Conservation (phyloP, 2,113 vertebrate species). For the Sander lucioperca region DNA sequence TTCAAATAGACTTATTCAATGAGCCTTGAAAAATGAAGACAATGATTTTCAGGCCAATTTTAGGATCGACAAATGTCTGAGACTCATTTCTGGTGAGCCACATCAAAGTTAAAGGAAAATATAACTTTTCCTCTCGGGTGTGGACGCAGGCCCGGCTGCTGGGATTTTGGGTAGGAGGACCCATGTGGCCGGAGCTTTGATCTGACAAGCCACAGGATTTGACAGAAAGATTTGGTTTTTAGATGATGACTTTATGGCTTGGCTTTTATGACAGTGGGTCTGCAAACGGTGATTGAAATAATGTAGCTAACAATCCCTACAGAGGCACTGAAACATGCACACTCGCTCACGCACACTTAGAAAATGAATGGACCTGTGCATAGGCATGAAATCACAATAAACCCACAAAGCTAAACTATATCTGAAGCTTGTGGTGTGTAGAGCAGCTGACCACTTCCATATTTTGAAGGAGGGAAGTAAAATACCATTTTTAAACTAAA, state of each 20-base stretch:
- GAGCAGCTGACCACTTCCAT: background rate
- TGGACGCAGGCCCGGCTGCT: conserved; percentile 56
- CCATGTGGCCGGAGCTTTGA: conserved; percentile 69
- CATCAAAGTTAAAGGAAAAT: conserved; percentile 77
- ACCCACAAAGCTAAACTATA: conserved; percentile 12
- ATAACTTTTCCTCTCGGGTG: conserved; percentile 74
- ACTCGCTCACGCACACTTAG: background rate
- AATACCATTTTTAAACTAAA: conserved; percentile 13
- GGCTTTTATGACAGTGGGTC: conserved; percentile 42
- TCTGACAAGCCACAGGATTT: conserved; percentile 63
- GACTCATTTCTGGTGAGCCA: conserved; percentile 75
- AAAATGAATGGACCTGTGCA: conserved; percentile 4
- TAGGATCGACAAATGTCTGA: conserved; percentile 60
- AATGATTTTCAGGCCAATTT: conserved; percentile 60
- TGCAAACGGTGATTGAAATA: conserved; percentile 41
- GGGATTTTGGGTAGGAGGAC: conserved; percentile 50
- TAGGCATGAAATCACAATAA: conserved; percentile 30
- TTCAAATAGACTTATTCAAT: conserved; percentile 38
- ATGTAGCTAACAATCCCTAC: conserved; percentile 28
- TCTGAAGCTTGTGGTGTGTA: conserved; percentile 19
- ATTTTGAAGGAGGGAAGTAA: conserved; percentile 8
- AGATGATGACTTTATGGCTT: conserved; percentile 66
- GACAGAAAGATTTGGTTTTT: conserved; percentile 58
- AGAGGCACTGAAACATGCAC: background rate
- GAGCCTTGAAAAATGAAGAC: conserved; percentile 48